Evolutionary conservation across 2,113 vertebrate species (phyloP), one percentile per base, ranked within the genome.

Genomic region (Danio rerio): DNA sequence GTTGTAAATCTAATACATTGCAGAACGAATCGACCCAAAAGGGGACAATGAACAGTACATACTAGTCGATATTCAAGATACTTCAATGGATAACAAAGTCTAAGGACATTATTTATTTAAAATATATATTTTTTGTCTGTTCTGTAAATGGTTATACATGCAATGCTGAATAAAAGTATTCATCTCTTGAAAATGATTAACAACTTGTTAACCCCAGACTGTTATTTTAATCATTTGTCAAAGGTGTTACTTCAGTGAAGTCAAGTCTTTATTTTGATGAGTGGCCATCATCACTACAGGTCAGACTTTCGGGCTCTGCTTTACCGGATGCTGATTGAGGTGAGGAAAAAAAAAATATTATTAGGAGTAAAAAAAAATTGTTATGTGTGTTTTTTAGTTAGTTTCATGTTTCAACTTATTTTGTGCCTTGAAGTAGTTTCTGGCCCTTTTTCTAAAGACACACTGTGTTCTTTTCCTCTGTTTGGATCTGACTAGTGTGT

Each of bases 361-460:
- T 9, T n/a, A 58, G 8, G 56, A 58, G 56, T 31, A 31, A 31
- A 3, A 31, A 31, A 31, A n/a, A n/a, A n/a, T n/a, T n/a, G n/a
- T n/a, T n/a, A 31, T 31, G 31, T 31, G 1, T 31, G 31, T 31
- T 31, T 31, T 31, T 31, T 3, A 31, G 31, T 31, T 31, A 31
- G 31, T 31, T 31, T 31, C 31, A 31, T 31, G 31, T 31, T 31
- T 31, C 31, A 31, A 31, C 31, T 31, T 31, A 31, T 31, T 31
- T 31, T 31, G 31, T 31, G 49, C 49, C 7, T 11, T 52, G 49
- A 52, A 52, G 40, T 59, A 11, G 55, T 15, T 61, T 59, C 59
- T 76, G 73, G 73, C 56, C 40, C 56, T 61, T 16, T 76, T 16
- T 61, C 42, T 59, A 45, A 59, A 75, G 18, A 61, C 11, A 61